phyloP scores from a whole-genome alignment of 2,797 vertebrate genomes.

The Lacerta viridis region DNA sequence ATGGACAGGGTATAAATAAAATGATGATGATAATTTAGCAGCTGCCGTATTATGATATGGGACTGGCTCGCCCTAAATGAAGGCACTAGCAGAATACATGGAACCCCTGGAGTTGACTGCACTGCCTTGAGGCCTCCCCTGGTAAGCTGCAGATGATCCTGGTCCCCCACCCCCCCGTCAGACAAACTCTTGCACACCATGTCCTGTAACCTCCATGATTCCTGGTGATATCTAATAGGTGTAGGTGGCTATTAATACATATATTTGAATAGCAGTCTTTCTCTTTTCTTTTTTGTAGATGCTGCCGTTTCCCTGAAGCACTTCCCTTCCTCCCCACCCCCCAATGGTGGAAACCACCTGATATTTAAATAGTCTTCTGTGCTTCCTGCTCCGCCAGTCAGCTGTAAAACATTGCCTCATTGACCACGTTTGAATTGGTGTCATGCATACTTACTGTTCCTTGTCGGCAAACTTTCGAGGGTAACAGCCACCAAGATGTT shows the following conservation, averaged over 20 bases:
- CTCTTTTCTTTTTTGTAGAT: background rate
- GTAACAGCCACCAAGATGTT: conserved; percentile 33
- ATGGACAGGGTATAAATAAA: no score
- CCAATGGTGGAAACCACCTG: background rate
- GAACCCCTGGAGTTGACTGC: background rate
- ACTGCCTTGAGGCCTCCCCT: background rate
- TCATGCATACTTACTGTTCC: conserved; percentile 35
- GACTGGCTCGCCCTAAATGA: background rate
- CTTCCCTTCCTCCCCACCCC: background rate
- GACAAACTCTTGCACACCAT: background rate
- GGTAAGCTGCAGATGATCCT: background rate
- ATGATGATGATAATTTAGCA: background rate
- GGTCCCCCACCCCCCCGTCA: background rate
- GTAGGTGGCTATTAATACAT: background rate
- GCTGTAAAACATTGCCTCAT: conserved; percentile 27
- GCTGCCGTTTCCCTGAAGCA: background rate
- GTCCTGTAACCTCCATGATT: background rate
- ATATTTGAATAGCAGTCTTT: background rate
- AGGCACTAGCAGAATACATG: background rate
- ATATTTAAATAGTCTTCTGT: background rate
- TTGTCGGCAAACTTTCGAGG: conserved; percentile 27
- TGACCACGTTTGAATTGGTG: conserved; percentile 10
- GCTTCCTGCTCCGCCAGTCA: background rate
- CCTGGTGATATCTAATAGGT: background rate
- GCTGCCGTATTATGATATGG: background rate